Base-by-base conservation (phyloP, 2,888 invertebrate genomes). In the Spisula solida region DNA sequence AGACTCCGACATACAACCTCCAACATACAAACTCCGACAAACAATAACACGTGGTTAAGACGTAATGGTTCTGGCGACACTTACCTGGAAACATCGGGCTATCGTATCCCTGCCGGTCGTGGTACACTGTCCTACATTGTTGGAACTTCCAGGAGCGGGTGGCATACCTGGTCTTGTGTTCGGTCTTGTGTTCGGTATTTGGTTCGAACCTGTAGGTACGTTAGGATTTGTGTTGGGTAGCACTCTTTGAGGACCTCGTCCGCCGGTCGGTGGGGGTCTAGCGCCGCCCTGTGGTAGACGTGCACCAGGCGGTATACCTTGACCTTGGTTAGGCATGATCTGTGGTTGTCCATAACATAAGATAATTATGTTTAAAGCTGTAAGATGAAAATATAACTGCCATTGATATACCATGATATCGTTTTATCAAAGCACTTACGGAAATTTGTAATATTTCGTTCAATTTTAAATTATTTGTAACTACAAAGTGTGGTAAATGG, bases 41-140 rank as follows among this genome's bases (percentile, higher is more conserved):
- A 41, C 8, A 41, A 41, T 41, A 41, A 41, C 4, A 41, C 41
- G n/a, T n/a, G n/a, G n/a, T n/a, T n/a, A n/a, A n/a, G n/a, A n/a
- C n/a, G n/a, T n/a, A n/a, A n/a, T n/a, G n/a, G n/a, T n/a, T n/a
- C n/a, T n/a, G 47, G 12, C 12, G 47, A 81, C 55, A 20, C 0
- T 1, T 83, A 90, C 90, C 90, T 90, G 85, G 81, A 90, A 90
- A 80, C 92, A 92, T 60, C 86, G 87, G 16, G 89, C 29, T 0
- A 91, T 87, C 14, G 88, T 88, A 31, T 78, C 87, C 14, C 91
- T 83, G 0, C 92, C 90, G 0, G 90, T 78, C 0, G 81, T 16
- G 6, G 91, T 85, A 51, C 91, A 90, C 34, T 81, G 29, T 34
- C 29, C 81, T 51, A 55, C 82, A 31, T 41, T 83, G 66, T 66